Evolutionary conservation across 2,113 vertebrate genomes (phyloP).

Genomic region (Falco punctatus): DNA sequence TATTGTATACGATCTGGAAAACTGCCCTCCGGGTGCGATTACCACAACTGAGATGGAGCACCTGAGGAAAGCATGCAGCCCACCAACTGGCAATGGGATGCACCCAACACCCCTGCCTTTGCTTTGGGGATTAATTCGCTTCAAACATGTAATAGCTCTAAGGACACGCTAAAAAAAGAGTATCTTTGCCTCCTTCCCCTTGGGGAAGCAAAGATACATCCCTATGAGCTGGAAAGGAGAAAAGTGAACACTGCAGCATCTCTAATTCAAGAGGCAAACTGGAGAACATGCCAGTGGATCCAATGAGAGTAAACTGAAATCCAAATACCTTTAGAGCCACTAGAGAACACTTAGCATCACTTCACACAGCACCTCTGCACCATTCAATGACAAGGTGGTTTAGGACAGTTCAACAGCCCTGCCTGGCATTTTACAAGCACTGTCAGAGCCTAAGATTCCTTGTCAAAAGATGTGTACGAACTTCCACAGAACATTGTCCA

Average conservation of each 20-base stretch:
- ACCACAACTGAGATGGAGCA: background rate
- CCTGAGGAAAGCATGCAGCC: background rate
- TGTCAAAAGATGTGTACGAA: background rate
- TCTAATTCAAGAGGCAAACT: background rate
- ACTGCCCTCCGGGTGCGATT: background rate
- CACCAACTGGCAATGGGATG: background rate
- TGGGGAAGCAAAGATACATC: background rate
- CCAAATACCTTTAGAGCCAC: background rate
- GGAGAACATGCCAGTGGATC: accelerated
- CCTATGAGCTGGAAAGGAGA: background rate
- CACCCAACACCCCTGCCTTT: accelerated
- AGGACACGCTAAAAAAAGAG: background rate
- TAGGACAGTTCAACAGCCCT: background rate
- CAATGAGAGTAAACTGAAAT: background rate
- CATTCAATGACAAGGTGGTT: background rate
- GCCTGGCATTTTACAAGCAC: background rate
- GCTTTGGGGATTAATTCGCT: background rate
- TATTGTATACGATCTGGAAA: background rate
- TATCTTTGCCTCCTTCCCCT: background rate
- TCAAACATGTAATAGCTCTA: background rate
- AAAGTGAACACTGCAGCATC: background rate
- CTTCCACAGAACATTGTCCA: background rate
- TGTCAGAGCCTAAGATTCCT: background rate
- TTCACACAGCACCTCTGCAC: background rate
- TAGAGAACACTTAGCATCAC: background rate